These are phyloP conservation scores for Epirrhoe tristata DNA, from an alignment of 2,888 invertebrate species.

Conservation along the genomic window DNA sequence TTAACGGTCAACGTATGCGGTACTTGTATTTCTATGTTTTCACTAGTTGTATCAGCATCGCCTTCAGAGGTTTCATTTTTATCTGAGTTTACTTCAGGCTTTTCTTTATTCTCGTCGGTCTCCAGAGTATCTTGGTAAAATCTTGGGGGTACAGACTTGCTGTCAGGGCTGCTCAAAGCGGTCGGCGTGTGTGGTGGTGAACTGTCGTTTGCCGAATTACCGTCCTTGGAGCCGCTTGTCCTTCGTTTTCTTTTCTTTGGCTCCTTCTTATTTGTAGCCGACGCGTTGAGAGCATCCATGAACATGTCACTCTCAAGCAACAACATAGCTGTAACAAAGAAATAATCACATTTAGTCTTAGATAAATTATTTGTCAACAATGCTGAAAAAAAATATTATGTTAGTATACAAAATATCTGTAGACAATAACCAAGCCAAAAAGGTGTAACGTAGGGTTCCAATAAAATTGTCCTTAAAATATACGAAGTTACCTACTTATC, in stretches of 20 bases:
- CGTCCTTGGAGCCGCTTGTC: conserved; percentile 89
- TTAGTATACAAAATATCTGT: not conserved
- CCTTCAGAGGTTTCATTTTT: conserved; percentile 56
- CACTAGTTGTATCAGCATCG: conserved; percentile 60
- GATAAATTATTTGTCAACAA: not conserved
- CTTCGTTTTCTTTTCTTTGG: conserved; percentile 92
- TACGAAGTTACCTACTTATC: not conserved
- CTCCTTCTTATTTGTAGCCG: conserved; percentile 90
- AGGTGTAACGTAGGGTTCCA: conserved; percentile 1
- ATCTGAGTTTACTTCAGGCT: conserved; percentile 60
- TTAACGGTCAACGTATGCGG: conserved; percentile 80
- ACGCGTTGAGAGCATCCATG: conserved; percentile 95
- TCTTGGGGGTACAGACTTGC: conserved; percentile 86
- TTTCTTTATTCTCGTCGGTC: conserved; percentile 86
- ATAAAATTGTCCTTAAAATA: not conserved
- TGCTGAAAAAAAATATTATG: not conserved
- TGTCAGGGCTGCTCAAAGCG: conserved; percentile 76
- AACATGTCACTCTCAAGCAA: conserved; percentile 97
- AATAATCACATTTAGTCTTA: conserved; percentile 10
- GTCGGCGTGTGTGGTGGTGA: conserved; percentile 86
- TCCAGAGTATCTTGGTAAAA: conserved; percentile 97
- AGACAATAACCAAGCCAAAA: not conserved
- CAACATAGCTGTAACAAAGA: conserved; percentile 87
- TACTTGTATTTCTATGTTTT: conserved; percentile 69
- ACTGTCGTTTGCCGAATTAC: conserved; percentile 71